Conservation (phyloP, 2,888 invertebrate species). For the Philereme vetulata region DNA sequence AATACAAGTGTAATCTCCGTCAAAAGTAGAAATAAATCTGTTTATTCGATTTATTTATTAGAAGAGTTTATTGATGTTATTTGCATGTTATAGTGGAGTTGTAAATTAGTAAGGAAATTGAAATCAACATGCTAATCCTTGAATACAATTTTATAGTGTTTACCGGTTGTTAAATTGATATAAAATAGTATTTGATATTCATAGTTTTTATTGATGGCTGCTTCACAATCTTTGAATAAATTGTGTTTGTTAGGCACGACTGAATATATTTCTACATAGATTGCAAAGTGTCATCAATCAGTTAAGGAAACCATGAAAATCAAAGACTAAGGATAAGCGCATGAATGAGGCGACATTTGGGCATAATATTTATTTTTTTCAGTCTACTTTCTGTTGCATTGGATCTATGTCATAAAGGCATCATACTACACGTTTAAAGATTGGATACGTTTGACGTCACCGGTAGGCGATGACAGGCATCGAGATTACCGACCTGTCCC, state of each 20-base stretch:
- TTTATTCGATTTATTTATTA: constrained; percentile 25
- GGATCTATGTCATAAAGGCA: no score
- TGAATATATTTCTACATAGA: no score
- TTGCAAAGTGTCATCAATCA: no score
- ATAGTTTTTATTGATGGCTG: constrained; percentile 7
- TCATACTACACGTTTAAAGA: no score
- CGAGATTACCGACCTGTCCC: no score
- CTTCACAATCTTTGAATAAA: constrained; percentile 3
- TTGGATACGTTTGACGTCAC: no score
- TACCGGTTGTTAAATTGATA: constrained; percentile 29
- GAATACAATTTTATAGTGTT: constrained; percentile 34
- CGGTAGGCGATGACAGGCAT: no score
- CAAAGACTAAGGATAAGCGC: no score
- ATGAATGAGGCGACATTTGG: no score
- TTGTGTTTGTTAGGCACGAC: neutral
- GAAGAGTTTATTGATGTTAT: constrained; percentile 13
- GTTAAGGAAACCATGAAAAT: no score
- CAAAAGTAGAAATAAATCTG: constrained; percentile 19
- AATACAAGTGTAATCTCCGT: constrained; percentile 27
- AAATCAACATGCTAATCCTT: constrained; percentile 32
- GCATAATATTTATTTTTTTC: no score
- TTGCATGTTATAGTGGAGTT: constrained; percentile 25
- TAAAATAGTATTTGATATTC: constrained; percentile 31
- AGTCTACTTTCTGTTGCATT: no score
- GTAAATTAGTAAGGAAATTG: constrained; percentile 32